Evolutionary conservation across 2,888 invertebrate species (phyloP).

Genomic region (Cephus nigrinus): DNA sequence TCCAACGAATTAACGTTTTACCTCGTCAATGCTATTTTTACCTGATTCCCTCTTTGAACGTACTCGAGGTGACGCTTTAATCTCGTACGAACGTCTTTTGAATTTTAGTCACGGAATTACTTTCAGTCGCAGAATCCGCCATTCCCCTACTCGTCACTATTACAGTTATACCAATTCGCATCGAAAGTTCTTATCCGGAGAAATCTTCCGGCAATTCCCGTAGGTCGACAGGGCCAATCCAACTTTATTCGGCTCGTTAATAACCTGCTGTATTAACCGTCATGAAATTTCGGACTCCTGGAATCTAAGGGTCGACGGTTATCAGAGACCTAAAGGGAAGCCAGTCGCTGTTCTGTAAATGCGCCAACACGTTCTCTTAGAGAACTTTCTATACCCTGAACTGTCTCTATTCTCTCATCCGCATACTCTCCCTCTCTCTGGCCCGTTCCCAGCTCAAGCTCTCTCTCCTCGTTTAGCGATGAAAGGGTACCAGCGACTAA

Average conservation of each 20-base stretch:
- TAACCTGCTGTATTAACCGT: not conserved
- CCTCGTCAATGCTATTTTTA: not conserved
- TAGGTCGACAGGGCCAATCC: not conserved
- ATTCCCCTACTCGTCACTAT: not conserved
- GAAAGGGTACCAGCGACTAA: slow-evolving; percentile 38
- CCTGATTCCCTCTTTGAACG: not conserved
- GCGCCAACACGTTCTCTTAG: not conserved
- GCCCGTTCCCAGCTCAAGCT: slow-evolving; percentile 12
- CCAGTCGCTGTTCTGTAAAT: not conserved
- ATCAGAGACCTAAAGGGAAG: not conserved
- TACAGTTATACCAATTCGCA: not conserved
- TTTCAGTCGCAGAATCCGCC: not conserved
- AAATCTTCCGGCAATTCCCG: not conserved
- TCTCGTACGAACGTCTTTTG: not conserved
- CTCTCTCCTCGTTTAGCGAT: slow-evolving; percentile 34
- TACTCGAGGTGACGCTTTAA: not conserved
- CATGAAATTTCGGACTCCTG: not conserved
- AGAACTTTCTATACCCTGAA: not conserved
- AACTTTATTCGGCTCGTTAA: not conserved
- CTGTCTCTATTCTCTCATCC: not conserved
- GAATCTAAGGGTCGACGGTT: not conserved
- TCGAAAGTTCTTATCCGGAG: not conserved
- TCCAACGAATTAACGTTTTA: not conserved
- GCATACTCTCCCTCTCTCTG: not conserved
- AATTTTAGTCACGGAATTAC: not conserved